Percentiles rank a stretch among this genome's conserved stretches.
Evolutionary conservation across 2,797 vertebrate genomes (phyloP).

Genomic region (Acanthornis magna): DNA sequence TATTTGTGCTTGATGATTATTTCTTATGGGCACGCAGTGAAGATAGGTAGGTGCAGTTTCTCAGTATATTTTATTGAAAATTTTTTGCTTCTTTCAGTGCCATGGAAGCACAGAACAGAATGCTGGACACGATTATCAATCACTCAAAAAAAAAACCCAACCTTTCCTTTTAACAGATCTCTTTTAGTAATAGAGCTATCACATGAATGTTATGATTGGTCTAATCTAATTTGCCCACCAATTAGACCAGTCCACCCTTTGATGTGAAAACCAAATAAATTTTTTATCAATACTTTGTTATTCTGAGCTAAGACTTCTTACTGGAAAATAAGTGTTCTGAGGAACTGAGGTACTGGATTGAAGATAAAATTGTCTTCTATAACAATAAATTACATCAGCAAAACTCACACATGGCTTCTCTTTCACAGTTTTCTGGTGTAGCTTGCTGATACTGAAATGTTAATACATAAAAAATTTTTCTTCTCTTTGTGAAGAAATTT

Average conservation of each 20-base stretch:
- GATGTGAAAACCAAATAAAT: background rate
- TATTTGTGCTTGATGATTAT: slow-evolving; percentile 34
- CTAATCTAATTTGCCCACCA: background rate
- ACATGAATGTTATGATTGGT: background rate
- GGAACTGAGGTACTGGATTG: background rate
- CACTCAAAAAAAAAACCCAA: background rate
- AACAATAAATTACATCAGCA: background rate
- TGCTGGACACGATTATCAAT: background rate
- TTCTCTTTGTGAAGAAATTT: background rate
- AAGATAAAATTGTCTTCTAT: background rate
- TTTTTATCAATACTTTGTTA: background rate
- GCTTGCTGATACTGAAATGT: background rate
- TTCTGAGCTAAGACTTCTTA: background rate
- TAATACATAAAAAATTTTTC: background rate
- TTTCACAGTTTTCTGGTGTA: background rate
- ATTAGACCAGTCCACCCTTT: background rate
- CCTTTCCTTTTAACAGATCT: background rate
- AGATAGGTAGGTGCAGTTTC: background rate
- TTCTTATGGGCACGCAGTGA: background rate
- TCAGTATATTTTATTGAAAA: background rate
- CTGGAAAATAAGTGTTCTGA: background rate
- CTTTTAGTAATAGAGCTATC: background rate
- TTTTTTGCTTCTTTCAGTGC: background rate
- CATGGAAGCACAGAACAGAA: background rate
- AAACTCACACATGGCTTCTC: background rate